phyloP scores from a whole-genome alignment of 2,113 vertebrate genomes.

The Synchiropus splendidus region DNA sequence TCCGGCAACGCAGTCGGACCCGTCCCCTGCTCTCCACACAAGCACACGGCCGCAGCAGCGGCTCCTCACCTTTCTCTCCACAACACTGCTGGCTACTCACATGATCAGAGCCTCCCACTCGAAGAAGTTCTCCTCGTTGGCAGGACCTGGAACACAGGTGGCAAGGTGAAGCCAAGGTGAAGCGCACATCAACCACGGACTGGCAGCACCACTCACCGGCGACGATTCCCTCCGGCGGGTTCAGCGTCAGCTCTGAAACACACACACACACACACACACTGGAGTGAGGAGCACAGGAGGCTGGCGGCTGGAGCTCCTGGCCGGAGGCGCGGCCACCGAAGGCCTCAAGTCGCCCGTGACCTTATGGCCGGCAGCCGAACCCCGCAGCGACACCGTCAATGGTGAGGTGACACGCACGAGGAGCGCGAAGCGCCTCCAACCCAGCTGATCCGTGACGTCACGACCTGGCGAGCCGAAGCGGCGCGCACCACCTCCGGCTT shows the following conservation, averaged over 20 bases:
- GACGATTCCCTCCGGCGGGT: conserved; percentile 78
- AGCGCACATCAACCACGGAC: neutral
- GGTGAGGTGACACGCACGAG: too few species aligned
- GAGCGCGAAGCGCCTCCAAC: too few species aligned
- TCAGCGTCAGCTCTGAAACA: conserved; percentile 6
- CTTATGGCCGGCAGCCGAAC: too few species aligned
- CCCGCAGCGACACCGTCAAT: too few species aligned
- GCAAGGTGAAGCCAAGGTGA: neutral
- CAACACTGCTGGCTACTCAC: conserved; percentile 74
- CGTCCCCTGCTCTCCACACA: too few species aligned
- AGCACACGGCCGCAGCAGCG: too few species aligned
- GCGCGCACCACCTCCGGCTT: neutral
- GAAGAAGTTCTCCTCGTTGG: conserved; percentile 97
- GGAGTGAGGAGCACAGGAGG: neutral
- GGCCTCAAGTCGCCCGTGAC: neutral
- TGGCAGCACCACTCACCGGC: conserved; percentile 72
- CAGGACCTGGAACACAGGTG: conserved; percentile 70
- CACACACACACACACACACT: neutral
- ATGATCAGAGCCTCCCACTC: conserved; percentile 98
- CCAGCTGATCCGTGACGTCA: too few species aligned
- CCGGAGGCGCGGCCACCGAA: neutral
- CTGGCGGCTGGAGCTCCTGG: neutral
- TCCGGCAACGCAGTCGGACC: too few species aligned
- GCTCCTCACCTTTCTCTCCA: too few species aligned
- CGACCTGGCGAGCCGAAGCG: too few species aligned